These are phyloP conservation scores for Anisognathus igniventris DNA, from an alignment of 2,797 vertebrate species.

Conservation along the genomic window DNA sequence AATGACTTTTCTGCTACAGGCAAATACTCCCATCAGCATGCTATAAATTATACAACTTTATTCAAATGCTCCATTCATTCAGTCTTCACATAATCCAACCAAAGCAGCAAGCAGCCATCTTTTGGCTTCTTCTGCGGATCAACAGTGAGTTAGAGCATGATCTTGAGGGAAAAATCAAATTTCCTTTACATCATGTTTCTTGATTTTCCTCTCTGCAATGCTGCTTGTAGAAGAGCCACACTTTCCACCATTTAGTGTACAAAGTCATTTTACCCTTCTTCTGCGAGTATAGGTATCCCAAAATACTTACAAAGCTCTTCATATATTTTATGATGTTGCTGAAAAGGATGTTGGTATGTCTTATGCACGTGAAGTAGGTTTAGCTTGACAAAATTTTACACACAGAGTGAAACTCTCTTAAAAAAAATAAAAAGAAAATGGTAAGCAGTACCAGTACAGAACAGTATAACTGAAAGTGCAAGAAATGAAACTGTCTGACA, in stretches of 20 bases:
- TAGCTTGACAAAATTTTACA: background rate
- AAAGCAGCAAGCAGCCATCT: accelerated
- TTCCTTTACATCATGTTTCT: background rate
- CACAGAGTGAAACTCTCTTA: background rate
- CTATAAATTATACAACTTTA: background rate
- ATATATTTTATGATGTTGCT: accelerated
- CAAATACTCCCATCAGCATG: background rate
- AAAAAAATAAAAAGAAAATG: background rate
- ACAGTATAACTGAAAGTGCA: background rate
- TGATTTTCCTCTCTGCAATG: background rate
- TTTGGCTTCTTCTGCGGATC: background rate
- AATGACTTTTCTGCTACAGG: background rate
- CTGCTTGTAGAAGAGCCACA: background rate
- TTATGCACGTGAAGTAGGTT: background rate
- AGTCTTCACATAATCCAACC: background rate
- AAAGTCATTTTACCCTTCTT: background rate
- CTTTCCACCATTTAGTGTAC: background rate
- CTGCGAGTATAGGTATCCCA: background rate
- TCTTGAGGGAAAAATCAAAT: background rate
- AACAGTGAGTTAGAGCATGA: background rate
- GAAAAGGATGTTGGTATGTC: background rate
- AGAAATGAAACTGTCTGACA: background rate
- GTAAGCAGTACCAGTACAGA: too few relatives aligned
- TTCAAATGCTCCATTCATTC: background rate
- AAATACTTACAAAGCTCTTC: background rate